These are phyloP conservation scores for Drosophila trichaetosa DNA, from an alignment of 2,888 invertebrate species.

Conservation along the genomic window DNA sequence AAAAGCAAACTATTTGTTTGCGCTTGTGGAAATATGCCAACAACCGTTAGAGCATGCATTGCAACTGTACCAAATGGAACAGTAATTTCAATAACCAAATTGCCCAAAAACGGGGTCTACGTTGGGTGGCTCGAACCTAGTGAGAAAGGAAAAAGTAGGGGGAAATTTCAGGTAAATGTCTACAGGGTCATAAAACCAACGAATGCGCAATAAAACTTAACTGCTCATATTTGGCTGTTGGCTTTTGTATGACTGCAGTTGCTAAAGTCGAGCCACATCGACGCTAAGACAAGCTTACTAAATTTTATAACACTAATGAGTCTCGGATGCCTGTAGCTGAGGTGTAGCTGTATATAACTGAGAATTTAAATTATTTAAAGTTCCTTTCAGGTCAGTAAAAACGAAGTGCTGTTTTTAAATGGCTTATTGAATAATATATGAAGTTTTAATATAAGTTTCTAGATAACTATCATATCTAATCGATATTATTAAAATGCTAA, in stretches of 20 bases:
- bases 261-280: conserved; percentile 1
- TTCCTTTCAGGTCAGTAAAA: neutral
- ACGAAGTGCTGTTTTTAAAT: neutral
- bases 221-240: conserved; percentile 63
- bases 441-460: neutral
- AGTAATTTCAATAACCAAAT: conserved; percentile 72
- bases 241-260: conserved; percentile 9
- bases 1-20: conserved; percentile 41
- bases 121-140: neutral
- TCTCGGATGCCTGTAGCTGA: neutral
- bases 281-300: conserved; percentile 20
- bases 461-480: neutral
- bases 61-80: conserved; percentile 59
- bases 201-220: conserved; percentile 70
- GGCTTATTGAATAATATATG: neutral
- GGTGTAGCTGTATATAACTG: neutral
- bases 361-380: neutral
- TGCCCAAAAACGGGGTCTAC: conserved; percentile 31
- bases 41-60: conserved; percentile 20
- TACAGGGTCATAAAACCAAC: conserved; percentile 64
- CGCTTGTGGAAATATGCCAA: conserved; percentile 50
- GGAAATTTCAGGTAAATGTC: conserved; percentile 50
- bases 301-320: conserved; percentile 9
- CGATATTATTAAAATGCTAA: neutral
- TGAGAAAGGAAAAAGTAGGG: neutral